phyloP scores from a whole-genome alignment of 2,113 vertebrate genomes.

The Gallinago jamesoni region DNA sequence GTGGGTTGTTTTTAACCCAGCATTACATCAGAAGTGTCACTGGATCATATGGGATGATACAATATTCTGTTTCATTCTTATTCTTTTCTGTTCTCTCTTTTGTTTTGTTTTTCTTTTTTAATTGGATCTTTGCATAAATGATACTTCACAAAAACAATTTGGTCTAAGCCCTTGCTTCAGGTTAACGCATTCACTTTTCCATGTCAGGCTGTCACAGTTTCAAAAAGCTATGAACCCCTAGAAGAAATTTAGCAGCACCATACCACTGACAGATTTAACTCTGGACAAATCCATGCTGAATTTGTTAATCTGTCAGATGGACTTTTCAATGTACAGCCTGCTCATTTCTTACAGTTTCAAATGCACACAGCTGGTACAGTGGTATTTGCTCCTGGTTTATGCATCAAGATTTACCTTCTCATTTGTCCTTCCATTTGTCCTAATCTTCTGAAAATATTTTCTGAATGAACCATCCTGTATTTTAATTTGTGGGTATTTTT shows the following conservation, averaged over 20 bases:
- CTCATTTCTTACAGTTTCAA: not conserved
- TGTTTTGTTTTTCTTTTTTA: not conserved
- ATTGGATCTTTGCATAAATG: not conserved
- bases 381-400: not conserved
- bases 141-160: not conserved
- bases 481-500: not conserved
- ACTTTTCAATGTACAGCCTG: not conserved
- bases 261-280: constrained; percentile 19
- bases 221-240: constrained; percentile 12
- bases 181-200: not conserved
- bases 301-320: constrained; percentile 45
- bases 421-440: not conserved
- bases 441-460: constrained; percentile 18
- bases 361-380: not conserved
- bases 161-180: not conserved
- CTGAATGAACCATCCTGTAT: not conserved
- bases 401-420: constrained; percentile 1
- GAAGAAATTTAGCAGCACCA: not conserved
- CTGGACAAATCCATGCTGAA: constrained; percentile 32
- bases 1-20: not conserved
- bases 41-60: not conserved
- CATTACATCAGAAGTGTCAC: not conserved
- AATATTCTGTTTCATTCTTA: not conserved
- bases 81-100: not conserved
- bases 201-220: not conserved